phyloP scores from a whole-genome alignment of 2,113 vertebrate genomes.

The Phocoena phocoena region DNA sequence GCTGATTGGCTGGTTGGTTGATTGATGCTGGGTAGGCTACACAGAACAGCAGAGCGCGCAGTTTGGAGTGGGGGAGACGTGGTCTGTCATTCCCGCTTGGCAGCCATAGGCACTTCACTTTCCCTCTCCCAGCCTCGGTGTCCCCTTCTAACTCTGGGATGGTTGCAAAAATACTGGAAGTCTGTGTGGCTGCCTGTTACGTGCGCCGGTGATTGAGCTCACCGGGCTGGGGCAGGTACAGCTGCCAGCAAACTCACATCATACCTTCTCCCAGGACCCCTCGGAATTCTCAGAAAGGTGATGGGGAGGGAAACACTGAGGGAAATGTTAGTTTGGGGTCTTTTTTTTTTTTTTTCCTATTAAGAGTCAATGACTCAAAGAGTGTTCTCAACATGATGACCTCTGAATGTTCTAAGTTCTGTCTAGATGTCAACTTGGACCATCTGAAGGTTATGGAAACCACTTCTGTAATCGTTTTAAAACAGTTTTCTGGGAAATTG shows the following conservation, averaged over 20 bases:
- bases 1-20: background rate
- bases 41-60: background rate
- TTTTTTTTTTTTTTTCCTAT: background rate
- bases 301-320: background rate
- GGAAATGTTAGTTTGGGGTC: background rate
- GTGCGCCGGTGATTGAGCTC: background rate
- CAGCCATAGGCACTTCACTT: too few relatives aligned
- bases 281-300: background rate
- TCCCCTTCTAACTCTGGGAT: background rate
- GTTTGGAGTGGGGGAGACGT: background rate
- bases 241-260: background rate
- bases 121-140: background rate
- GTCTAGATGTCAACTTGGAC: background rate
- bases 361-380: background rate
- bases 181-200: background rate
- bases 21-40: background rate
- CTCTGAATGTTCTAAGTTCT: background rate
- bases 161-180: too few relatives aligned
- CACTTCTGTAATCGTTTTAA: background rate
- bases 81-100: background rate
- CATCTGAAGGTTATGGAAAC: background rate
- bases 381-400: background rate
- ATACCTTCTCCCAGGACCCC: background rate
- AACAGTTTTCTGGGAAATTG: background rate
- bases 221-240: background rate